A percentile compares a stretch with the other conserved stretches of the same genome.
These are phyloP conservation scores for Ceyx margarethae DNA, from an alignment of 2,113 vertebrate genomes.

Conservation along the genomic window DNA sequence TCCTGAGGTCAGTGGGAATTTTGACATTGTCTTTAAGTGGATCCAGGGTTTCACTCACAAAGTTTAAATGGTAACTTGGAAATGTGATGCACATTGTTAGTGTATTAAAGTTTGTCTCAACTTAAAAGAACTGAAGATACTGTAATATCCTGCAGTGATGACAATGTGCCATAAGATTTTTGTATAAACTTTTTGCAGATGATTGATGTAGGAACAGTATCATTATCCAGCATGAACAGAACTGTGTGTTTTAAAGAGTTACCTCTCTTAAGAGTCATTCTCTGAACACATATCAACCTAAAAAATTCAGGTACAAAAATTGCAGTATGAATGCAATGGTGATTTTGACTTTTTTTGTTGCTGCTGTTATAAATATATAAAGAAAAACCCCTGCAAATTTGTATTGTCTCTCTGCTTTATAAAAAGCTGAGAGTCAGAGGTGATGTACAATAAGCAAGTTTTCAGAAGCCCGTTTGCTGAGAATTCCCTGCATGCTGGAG, in stretches of 20 bases:
- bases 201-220: background rate
- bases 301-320: background rate
- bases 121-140: background rate
- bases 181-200: background rate
- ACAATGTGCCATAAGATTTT: background rate
- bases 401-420: background rate
- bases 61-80: background rate
- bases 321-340: background rate
- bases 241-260: background rate
- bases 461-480: constrained; percentile 44
- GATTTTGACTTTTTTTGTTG: background rate
- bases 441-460: constrained; percentile 51
- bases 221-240: background rate
- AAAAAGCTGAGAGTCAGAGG: constrained; percentile 45
- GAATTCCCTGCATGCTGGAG: background rate
- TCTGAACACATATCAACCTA: background rate
- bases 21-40: background rate
- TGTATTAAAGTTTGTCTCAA: background rate
- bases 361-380: background rate
- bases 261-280: background rate
- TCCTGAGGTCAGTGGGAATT: background rate
- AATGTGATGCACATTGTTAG: background rate
- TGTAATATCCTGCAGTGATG: background rate
- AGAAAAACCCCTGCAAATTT: background rate
- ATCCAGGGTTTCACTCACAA: background rate